A percentile compares a stretch with the other conserved stretches of the same genome.
Conservation (phyloP, 2,888 invertebrate species). For the Stegophylla sp. region DNA sequence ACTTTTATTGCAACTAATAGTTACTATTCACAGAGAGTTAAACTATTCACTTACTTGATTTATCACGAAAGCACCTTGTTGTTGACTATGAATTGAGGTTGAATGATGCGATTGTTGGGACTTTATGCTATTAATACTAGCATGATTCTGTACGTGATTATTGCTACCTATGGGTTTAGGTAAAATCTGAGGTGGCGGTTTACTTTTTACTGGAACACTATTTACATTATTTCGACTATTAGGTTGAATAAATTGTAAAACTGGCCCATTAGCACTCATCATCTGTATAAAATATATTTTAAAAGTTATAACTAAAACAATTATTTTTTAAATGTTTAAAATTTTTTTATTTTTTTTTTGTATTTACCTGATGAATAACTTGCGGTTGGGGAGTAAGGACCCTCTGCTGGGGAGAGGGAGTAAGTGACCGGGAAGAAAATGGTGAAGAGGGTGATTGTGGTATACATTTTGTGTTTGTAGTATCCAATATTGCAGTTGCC, state of each 20-base stretch:
- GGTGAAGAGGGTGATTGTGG: conserved; percentile 62
- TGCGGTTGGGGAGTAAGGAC: conserved; percentile 62
- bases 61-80: conserved; percentile 61
- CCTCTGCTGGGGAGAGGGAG: conserved; percentile 62
- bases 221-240: conserved; percentile 59
- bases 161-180: conserved; percentile 68
- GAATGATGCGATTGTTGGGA: conserved; percentile 59
- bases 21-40: no score
- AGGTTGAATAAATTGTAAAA: conserved; percentile 61
- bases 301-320: not conserved
- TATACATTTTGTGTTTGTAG: conserved; percentile 60
- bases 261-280: conserved; percentile 61
- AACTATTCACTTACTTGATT: conserved; percentile 61
- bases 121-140: conserved; percentile 60
- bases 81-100: conserved; percentile 57
- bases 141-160: conserved; percentile 59
- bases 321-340: not conserved
- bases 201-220: conserved; percentile 63
- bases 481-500: conserved; percentile 57
- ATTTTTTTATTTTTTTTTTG: no score
- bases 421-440: conserved; percentile 63
- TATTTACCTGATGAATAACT: conserved; percentile 60
- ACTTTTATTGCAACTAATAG: no score
- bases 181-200: conserved; percentile 71
- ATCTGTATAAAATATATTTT: conserved; percentile 58